Conservation (phyloP, 2,888 invertebrate genomes). For the Labia minor region DNA sequence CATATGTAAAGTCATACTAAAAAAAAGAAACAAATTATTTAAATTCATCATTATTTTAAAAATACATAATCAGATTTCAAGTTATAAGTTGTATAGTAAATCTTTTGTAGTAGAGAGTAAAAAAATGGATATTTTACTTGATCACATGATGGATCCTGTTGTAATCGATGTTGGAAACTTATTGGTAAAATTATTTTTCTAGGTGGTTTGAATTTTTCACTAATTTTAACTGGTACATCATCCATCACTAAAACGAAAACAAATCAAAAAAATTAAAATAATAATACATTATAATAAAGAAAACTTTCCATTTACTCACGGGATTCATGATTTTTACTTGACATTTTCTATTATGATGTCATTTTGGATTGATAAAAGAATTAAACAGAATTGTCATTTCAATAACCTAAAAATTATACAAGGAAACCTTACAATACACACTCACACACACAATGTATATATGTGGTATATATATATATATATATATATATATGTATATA, state of each 20-base stretch:
- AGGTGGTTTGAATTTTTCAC: conserved; percentile 75
- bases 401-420: neutral
- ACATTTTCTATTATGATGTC: neutral
- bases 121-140: no score
- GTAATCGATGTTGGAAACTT: conserved; percentile 41
- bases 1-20: conserved; percentile 61
- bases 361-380: neutral
- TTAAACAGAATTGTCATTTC: neutral
- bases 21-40: conserved; percentile 18
- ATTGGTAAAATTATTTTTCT: conserved; percentile 53
- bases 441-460: no score
- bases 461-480: no score
- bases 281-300: neutral
- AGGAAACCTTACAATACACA: no score
- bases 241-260: conserved; percentile 49
- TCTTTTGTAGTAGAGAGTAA: no score
- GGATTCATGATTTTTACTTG: neutral
- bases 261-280: neutral
- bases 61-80: no score
- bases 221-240: conserved; percentile 77
- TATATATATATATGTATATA: no score
- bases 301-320: neutral
- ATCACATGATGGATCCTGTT: conserved; percentile 27
- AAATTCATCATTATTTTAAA: neutral
- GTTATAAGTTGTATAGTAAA: no score